Conservation (phyloP, 2,113 vertebrate genomes). For the Azemiops feae region DNA sequence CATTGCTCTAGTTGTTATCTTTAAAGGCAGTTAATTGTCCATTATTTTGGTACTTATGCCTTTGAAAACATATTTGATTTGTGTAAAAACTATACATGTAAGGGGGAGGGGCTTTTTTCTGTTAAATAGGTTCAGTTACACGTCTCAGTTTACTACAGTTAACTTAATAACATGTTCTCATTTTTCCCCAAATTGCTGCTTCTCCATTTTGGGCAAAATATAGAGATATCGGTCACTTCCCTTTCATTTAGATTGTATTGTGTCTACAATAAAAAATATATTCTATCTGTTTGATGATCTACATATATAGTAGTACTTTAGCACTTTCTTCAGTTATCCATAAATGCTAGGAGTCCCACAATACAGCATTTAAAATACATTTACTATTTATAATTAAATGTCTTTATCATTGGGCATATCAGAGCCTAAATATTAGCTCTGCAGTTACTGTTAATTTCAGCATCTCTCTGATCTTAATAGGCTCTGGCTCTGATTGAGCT, state of each 20-base stretch:
- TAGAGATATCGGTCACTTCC: neutral
- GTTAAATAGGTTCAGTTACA: neutral
- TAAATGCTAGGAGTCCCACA: neutral
- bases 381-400: neutral
- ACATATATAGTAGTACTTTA: neutral
- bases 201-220: neutral
- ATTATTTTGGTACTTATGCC: neutral
- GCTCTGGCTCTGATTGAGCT: slow-evolving; percentile 95
- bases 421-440: neutral
- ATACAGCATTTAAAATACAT: neutral
- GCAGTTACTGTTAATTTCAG: neutral
- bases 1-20: neutral
- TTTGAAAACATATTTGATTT: neutral
- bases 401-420: neutral
- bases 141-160: neutral
- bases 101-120: neutral
- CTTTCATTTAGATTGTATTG: neutral
- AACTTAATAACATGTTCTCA: neutral
- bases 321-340: neutral
- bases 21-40: neutral
- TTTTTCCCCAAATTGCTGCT: neutral
- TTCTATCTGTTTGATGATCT: neutral
- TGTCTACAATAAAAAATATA: neutral
- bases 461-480: slow-evolving; percentile 62
- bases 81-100: neutral